A percentile compares a stretch with the other conserved stretches of the same genome.
Evolutionary conservation across 2,113 vertebrate genomes (phyloP).

Genomic region (Cisticola juncidis): DNA sequence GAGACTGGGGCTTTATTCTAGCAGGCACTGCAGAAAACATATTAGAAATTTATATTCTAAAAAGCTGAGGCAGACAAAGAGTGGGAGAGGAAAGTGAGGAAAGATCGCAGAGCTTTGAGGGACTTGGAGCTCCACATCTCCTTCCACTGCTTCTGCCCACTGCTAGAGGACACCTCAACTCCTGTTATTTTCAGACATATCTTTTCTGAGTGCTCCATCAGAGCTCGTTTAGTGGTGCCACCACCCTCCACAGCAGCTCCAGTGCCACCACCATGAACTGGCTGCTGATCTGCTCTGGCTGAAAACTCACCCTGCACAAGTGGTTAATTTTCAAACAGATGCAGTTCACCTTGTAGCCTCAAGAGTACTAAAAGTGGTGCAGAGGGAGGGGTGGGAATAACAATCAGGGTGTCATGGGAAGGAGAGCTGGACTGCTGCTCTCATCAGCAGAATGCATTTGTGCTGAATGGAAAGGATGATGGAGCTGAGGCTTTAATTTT

Average conservation of each 20-base stretch:
- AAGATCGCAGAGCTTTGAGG: fast-evolving
- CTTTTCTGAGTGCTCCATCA: not conserved
- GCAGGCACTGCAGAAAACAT: not conserved
- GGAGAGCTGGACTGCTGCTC: not conserved
- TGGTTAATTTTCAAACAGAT: not conserved
- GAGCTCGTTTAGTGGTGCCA: not conserved
- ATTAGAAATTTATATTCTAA: not conserved
- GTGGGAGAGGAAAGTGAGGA: not conserved
- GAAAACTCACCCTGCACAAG: not conserved
- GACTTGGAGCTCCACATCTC: not conserved
- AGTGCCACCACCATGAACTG: not conserved
- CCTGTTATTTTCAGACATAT: not conserved
- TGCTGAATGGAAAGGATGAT: not conserved
- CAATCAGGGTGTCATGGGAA: not conserved
- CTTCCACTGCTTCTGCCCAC: not conserved
- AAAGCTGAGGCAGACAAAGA: not conserved
- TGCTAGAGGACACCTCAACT: not conserved
- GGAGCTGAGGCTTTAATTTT: not conserved
- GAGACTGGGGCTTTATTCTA: not conserved
- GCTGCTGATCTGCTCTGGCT: not conserved
- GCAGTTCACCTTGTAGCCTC: not conserved
- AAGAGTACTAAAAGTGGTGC: not conserved
- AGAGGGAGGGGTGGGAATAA: not conserved
- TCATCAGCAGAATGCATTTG: not conserved
- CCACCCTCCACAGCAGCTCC: too few relatives aligned